phyloP scores from a whole-genome alignment of 2,888 invertebrate species.

The Eucriotettix oculatus region DNA sequence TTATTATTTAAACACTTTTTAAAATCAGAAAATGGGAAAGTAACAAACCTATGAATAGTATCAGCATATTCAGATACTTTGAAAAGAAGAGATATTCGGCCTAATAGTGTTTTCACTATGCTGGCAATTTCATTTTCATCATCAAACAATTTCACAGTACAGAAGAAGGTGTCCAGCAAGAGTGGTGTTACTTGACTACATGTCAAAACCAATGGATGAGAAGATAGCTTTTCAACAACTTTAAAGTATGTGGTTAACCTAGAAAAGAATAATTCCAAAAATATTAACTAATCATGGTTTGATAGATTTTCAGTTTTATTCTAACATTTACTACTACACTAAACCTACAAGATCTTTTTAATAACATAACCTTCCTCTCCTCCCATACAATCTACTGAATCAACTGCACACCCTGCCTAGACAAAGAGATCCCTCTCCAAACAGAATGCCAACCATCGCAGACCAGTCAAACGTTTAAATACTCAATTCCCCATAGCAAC shows the following conservation, averaged over 20 bases:
- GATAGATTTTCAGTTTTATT: not conserved
- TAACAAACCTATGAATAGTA: not conserved
- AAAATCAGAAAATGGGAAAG: not conserved
- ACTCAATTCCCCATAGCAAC: too few species aligned
- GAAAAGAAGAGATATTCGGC: not conserved
- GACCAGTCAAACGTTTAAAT: too few species aligned
- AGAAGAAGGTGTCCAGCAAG: not conserved
- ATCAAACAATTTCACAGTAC: not conserved
- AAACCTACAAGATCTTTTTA: too few species aligned
- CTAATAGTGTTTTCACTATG: not conserved
- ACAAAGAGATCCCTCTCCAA: too few species aligned
- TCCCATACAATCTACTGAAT: too few species aligned
- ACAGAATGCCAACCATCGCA: too few species aligned
- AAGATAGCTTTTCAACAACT: not conserved
- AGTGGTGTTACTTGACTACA: not conserved
- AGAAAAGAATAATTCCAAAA: not conserved
- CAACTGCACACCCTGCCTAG: too few species aligned
- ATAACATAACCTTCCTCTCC: too few species aligned
- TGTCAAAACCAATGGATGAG: not conserved
- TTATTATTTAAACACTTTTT: not conserved
- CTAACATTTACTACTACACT: too few species aligned
- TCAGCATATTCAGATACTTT: not conserved
- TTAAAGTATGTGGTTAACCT: not conserved
- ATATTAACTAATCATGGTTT: not conserved
- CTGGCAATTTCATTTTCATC: not conserved